A percentile compares a stretch with the other conserved stretches of the same genome.
Evolutionary conservation across 2,888 invertebrate species (phyloP).

Genomic region (Itoplectis maculator): DNA sequence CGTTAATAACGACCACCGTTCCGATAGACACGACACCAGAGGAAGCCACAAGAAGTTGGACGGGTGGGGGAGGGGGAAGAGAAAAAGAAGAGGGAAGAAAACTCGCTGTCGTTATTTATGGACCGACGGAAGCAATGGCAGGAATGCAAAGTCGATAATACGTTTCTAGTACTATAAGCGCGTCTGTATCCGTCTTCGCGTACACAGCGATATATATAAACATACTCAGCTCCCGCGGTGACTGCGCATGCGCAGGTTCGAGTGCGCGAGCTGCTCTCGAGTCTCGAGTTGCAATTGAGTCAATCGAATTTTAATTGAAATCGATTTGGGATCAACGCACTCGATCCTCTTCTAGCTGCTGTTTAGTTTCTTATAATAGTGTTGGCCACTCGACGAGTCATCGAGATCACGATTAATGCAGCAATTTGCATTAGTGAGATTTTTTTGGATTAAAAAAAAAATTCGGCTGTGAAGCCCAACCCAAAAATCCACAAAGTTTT

Average conservation of each 20-base stretch:
- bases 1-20: too few species aligned
- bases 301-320: conserved; percentile 62
- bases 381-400: conserved; percentile 8
- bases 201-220: conserved; percentile 16
- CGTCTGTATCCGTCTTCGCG: neutral
- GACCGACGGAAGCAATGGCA: conserved; percentile 53
- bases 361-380: conserved; percentile 43
- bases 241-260: conserved; percentile 19
- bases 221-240: neutral
- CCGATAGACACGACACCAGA: neutral
- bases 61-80: neutral
- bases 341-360: conserved; percentile 29
- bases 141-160: conserved; percentile 64
- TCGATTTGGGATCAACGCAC: conserved; percentile 55
- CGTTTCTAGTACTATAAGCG: conserved; percentile 51
- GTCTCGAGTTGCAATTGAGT: conserved; percentile 60
- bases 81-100: conserved; percentile 12
- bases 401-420: neutral
- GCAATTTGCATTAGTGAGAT: too few species aligned
- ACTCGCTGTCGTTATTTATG: conserved; percentile 57
- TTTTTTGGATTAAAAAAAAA: too few species aligned
- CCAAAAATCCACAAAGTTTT: too few species aligned
- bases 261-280: conserved; percentile 59
- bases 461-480: too few species aligned
- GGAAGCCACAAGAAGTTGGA: conserved; percentile 5